Base-by-base conservation (phyloP, 2,888 invertebrate genomes). In the Dynastes tityus region DNA sequence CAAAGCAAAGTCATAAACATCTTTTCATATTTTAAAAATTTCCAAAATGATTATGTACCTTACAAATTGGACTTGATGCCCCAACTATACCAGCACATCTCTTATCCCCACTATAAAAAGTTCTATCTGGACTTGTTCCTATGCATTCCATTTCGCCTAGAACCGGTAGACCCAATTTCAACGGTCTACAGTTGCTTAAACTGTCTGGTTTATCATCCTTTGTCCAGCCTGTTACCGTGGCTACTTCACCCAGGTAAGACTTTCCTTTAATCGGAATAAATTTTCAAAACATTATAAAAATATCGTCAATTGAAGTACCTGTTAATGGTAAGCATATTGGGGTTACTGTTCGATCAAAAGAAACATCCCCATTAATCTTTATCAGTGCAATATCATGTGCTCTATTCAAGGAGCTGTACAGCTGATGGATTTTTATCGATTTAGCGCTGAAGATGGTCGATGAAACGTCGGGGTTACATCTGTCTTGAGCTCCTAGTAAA, bases 301-400 rank as follows among this genome's bases (percentile, higher is more conserved):
- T 32, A 32, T 32, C 5, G 5, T 32, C 32, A 13, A 55, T 49
- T 51, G 11, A 63, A 76, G 8, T 84, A 89, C 90, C 89, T 76
- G 90, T 88, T 78, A 89, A 86, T 2, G 92, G 91, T 81, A 94
- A 84, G 80, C 91, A 91, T 75, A 94, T 90, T 0, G 93, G 92
- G 1, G 90, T 88, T 65, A 93, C 89, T 40, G 89, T 87, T 78
- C 87, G 89, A 80, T 90, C 91, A 80, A 91, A 91, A 78, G 87
- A 86, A 9, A 90, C 88, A 1, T 90, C 89, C 5, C 81, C 78
- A 80, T 89, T 89, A 22, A 93, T 84, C 71, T 89, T 89, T 49
- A 94, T 83, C 8, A 94, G 84, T 0, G 93, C 92, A 9, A 93
- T 87, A 85, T 94, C 92, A 81, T 92, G 90, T 32, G 91, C 90